Conservation (phyloP, 2,888 invertebrate genomes). For the Dynastes tityus region DNA sequence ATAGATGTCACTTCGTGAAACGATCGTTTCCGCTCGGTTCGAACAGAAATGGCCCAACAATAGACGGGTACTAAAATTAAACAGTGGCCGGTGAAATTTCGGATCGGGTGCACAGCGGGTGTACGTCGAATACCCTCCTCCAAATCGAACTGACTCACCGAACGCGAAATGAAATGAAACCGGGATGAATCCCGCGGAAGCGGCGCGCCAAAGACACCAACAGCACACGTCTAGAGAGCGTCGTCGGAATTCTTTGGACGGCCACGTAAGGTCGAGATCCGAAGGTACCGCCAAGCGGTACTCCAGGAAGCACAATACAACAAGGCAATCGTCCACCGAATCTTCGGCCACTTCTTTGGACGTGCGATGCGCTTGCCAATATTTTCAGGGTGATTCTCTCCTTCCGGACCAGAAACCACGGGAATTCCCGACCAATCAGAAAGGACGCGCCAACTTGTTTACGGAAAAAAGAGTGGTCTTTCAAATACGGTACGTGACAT, state of each 20-base stretch:
- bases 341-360: slow-evolving; percentile 79
- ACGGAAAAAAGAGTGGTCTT: slow-evolving; percentile 31
- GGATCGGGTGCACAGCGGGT: slow-evolving; percentile 54
- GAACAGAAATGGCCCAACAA: slow-evolving; percentile 61
- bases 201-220: slow-evolving; percentile 28
- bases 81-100: slow-evolving; percentile 66
- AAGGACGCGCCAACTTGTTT: slow-evolving; percentile 28
- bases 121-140: slow-evolving; percentile 42
- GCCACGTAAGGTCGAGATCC: slow-evolving; percentile 76
- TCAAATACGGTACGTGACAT: slow-evolving; percentile 32
- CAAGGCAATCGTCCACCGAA: slow-evolving; percentile 80
- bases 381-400: slow-evolving; percentile 85
- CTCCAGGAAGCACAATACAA: slow-evolving; percentile 76
- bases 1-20: slow-evolving; percentile 45
- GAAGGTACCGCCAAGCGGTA: slow-evolving; percentile 76
- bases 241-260: slow-evolving; percentile 48
- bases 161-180: slow-evolving; percentile 36
- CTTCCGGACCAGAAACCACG: slow-evolving; percentile 77
- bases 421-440: background rate
- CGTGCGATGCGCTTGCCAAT: slow-evolving; percentile 90
- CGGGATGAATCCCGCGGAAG: slow-evolving; percentile 48
- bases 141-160: slow-evolving; percentile 1
- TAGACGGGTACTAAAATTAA: slow-evolving; percentile 65
- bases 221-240: slow-evolving; percentile 35
- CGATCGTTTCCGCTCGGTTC: slow-evolving; percentile 57